Conservation (phyloP, 2,113 vertebrate genomes). For the Neofelis nebulosa region DNA sequence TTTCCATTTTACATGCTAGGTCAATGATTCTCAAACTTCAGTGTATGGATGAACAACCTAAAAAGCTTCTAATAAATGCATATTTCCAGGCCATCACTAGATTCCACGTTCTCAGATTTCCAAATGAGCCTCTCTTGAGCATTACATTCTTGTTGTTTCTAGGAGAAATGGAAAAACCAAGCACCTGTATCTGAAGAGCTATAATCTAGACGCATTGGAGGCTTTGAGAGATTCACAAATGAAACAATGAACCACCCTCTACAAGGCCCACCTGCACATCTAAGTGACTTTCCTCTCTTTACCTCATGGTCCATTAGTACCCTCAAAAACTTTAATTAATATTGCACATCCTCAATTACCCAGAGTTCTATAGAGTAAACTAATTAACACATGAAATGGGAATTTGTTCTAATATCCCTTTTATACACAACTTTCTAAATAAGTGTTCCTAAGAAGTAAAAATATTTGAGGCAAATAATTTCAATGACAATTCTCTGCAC, state of each 20-base stretch:
- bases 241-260: neutral
- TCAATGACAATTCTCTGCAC: neutral
- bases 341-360: neutral
- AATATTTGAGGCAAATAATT: neutral
- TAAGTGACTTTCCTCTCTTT: neutral
- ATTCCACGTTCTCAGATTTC: conserved; percentile 8
- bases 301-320: neutral
- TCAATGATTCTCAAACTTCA: neutral
- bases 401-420: neutral
- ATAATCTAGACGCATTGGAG: neutral
- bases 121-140: neutral
- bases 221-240: neutral
- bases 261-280: neutral
- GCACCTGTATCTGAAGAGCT: neutral
- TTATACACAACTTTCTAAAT: neutral
- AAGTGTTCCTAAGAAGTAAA: neutral
- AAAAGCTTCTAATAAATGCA: neutral
- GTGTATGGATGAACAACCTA: neutral
- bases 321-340: neutral
- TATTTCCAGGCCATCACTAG: neutral
- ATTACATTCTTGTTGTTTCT: neutral
- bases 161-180: neutral
- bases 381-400: neutral
- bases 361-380: neutral
- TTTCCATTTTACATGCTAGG: neutral